Base-by-base conservation (phyloP, 1,140 invertebrate genomes). In the Calliopsis andreniformis region DNA sequence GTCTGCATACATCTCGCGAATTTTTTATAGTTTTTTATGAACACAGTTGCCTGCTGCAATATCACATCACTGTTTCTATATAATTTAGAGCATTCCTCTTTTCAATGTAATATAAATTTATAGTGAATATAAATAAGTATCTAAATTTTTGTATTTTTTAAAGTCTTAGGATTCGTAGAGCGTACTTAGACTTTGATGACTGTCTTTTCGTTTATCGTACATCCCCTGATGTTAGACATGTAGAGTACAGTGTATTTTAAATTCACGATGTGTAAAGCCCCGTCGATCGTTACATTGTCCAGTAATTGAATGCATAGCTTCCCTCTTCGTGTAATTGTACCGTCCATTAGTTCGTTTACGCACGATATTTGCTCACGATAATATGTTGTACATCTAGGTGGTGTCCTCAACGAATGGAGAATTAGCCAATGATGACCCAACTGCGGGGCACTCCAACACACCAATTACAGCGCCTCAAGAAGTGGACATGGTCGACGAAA, bases 351-450 rank as follows among this genome's bases (percentile, higher is more conserved):
- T 56, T 8, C 42, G 2, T 35, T 12, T 20, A 20, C 18, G 0
- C 32, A 14, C 5, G 18, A 53, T 30, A 8, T 49, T 70, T 12
- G n/a, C 25, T 47, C 23, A 45, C 55, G 12, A 73, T 55, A 64
- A 59, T n/a, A 12, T 63, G 18, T 64, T 81, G 87, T 88, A 86
- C 89, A 90, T 84, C 83, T 94, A 99, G 97, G 98, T 99, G 94
- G 97, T 99, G 82, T 98, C 97, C 91, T 99, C 98, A 79, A 98
- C 98, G 69, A 99, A 99, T 93, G 98, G 98, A 83, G 98, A 99
- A 93, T 92, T 99, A 86, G 97, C 96, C 63, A 96, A 96, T 83
- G 98, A 99, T 92, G 98, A 99, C 93, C 98, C 97, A 30, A 98
- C 97, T 56, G 98, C 97, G 85, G 98, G 97, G 64, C 98, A 98